phyloP scores from a whole-genome alignment of 2,113 vertebrate genomes.

The Raja brachyura region DNA sequence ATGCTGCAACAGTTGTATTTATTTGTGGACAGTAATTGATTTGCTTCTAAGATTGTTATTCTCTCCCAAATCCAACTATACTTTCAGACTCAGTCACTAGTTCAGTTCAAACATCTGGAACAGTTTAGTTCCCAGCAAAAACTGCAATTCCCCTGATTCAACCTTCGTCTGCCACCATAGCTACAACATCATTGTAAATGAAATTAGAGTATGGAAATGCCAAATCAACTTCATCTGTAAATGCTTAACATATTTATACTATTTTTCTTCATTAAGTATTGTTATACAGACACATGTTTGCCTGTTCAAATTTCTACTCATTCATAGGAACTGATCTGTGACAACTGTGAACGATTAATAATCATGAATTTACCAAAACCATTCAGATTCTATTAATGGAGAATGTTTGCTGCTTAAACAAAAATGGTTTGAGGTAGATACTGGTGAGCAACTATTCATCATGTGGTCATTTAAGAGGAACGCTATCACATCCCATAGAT shows the following conservation, averaged over 20 bases:
- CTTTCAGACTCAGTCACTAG: not conserved
- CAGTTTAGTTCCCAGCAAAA: not conserved
- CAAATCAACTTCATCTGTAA: not conserved
- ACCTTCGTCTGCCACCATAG: not conserved
- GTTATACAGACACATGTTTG: not conserved
- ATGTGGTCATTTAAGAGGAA: not conserved
- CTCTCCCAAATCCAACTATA: not conserved
- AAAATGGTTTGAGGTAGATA: not conserved
- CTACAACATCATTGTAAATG: not conserved
- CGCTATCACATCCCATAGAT: not conserved
- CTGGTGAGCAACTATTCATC: not conserved
- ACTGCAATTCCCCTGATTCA: not conserved
- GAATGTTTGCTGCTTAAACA: not conserved
- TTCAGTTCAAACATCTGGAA: not conserved
- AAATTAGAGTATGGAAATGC: not conserved
- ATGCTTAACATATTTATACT: not conserved
- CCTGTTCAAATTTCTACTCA: not conserved
- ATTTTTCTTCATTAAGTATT: not conserved
- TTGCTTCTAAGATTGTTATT: not conserved
- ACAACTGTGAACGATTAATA: not conserved
- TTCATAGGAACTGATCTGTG: not conserved
- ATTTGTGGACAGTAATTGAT: not conserved
- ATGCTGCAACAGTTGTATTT: not conserved
- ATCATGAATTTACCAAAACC: not conserved
- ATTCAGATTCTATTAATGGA: not conserved